Conservation (phyloP, 2,113 vertebrate genomes). For the Centropristis striata region DNA sequence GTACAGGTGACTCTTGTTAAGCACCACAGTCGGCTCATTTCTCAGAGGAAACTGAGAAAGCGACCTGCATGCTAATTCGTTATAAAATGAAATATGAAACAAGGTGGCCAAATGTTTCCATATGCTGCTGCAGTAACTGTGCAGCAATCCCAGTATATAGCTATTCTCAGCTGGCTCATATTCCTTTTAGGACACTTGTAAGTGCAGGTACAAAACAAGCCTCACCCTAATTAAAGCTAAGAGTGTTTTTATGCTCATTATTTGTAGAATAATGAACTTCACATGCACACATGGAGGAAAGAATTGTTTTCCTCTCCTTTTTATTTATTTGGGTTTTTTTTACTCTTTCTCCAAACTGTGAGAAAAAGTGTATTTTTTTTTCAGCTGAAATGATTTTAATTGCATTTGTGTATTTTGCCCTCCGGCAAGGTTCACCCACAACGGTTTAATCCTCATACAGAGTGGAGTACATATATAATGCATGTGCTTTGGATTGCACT, state of each 20-base stretch:
- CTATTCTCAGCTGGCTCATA: conserved; percentile 38
- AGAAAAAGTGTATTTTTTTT: conserved; percentile 33
- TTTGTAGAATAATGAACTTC: conserved; percentile 63
- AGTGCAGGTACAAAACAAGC: conserved; percentile 53
- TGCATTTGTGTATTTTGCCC: conserved; percentile 74
- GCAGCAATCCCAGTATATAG: conserved; percentile 8
- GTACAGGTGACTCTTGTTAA: conserved; percentile 63
- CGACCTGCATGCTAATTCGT: conserved; percentile 36
- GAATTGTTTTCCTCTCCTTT: conserved; percentile 5
- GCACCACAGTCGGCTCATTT: conserved; percentile 29
- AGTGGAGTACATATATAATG: conserved; percentile 74
- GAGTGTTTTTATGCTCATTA: conserved; percentile 47
- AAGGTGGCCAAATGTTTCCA: conserved; percentile 47
- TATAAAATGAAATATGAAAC: conserved; percentile 59
- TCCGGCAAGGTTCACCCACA: conserved; percentile 64
- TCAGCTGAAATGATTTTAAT: conserved; percentile 73
- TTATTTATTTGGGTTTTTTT: too few species aligned
- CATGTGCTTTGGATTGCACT: conserved; percentile 69
- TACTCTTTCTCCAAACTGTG: conserved; percentile 40
- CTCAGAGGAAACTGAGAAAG: conserved; percentile 32
- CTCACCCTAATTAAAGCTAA: conserved; percentile 56
- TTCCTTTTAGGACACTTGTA: conserved; percentile 30
- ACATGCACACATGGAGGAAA: conserved; percentile 35
- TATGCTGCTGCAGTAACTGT: conserved; percentile 32
- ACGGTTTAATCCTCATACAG: conserved; percentile 63